Evolutionary conservation across 2,888 invertebrate species (phyloP).

Genomic region (Spisula solida): DNA sequence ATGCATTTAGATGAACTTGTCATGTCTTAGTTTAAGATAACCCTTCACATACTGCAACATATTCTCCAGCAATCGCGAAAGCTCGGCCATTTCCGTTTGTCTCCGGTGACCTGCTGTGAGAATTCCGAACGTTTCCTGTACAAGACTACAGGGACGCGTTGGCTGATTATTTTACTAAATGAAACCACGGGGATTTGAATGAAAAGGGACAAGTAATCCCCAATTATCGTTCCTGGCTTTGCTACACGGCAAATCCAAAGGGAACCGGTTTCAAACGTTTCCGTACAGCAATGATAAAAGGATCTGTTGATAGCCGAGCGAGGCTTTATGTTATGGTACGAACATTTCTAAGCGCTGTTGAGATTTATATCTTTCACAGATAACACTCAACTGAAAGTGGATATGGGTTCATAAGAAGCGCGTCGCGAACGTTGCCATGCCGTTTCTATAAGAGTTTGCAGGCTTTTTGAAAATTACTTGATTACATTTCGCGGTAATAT

Average conservation of each 20-base stretch:
- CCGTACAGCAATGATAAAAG: constrained; percentile 18
- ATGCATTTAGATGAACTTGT: constrained; percentile 30
- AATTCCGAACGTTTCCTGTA: neutral
- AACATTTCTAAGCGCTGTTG: constrained; percentile 29
- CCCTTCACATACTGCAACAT: neutral
- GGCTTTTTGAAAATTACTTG: constrained; percentile 52
- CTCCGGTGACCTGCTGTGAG: neutral
- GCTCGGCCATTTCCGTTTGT: no score
- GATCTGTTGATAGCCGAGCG: neutral
- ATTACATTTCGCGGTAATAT: constrained; percentile 48
- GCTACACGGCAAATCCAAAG: constrained; percentile 7
- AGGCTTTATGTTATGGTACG: constrained; percentile 31
- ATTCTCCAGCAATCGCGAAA: neutral
- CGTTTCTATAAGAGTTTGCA: constrained; percentile 49
- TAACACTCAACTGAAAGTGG: constrained; percentile 42
- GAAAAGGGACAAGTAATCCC: constrained; percentile 29
- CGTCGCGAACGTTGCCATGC: constrained; percentile 46
- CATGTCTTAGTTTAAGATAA: constrained; percentile 33
- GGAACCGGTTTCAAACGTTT: constrained; percentile 15
- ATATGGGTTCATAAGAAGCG: constrained; percentile 52
- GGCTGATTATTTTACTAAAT: neutral
- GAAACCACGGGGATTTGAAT: neutral
- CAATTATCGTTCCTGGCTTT: constrained; percentile 31
- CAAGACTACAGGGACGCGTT: neutral
- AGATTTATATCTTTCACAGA: constrained; percentile 38